phyloP scores from a whole-genome alignment of 2,113 vertebrate species.

The Equus przewalskii region DNA sequence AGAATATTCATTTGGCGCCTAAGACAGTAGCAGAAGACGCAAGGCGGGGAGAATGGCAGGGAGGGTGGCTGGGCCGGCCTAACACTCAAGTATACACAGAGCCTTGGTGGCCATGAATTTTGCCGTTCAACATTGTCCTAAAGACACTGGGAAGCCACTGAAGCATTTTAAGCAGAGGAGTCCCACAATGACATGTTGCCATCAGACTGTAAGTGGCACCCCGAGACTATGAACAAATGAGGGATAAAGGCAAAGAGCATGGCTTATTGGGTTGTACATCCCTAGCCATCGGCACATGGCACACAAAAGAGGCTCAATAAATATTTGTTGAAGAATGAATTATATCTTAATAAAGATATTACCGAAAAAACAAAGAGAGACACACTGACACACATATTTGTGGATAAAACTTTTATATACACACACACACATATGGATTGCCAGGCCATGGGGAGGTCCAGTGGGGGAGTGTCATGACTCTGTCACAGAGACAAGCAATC shows the following conservation, averaged over 20 bases:
- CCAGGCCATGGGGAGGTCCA: background rate
- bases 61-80: background rate
- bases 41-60: background rate
- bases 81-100: background rate
- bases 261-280: background rate
- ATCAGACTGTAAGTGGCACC: background rate
- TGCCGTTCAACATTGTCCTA: background rate
- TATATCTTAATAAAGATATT: background rate
- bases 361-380: background rate
- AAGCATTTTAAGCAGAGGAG: background rate
- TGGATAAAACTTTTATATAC: background rate
- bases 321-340: background rate
- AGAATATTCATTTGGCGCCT: background rate
- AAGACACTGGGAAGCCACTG: background rate
- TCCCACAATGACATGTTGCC: background rate
- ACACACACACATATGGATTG: background rate
- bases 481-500: background rate
- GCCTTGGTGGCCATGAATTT: background rate
- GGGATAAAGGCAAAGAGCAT: background rate
- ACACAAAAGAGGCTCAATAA: background rate
- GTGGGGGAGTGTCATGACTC: rapidly evolving
- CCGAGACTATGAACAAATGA: background rate
- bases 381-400: background rate
- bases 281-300: background rate
- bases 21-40: background rate